Evolutionary conservation across 2,113 vertebrate genomes (phyloP), one percentile per base, ranked within the genome.

Genomic region (Myotis brandtii): DNA sequence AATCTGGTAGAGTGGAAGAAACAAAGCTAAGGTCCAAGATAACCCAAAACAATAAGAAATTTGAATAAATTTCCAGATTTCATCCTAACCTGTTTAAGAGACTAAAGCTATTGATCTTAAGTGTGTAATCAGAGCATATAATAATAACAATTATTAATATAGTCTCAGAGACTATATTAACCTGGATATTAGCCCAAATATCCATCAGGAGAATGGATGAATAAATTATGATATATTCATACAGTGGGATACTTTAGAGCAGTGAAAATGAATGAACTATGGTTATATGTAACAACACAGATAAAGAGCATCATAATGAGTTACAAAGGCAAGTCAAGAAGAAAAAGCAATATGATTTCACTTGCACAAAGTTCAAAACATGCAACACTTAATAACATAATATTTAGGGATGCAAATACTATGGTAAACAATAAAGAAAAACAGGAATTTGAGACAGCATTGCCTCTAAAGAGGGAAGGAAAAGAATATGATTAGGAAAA

Each of bases 261-360:
- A 77, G 23, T 83, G 27, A 94, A 91, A 95, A 93, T 52, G 32
- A 80, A 87, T 94, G 8, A 90, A 75, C 25, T 66, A 77, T 64
- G 14, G 10, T 20, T 89, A 69, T 7, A 89, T 7, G 37, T 25
- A 96, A 17, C 87, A 96, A 88, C 21, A 76, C 3, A 56, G 56
- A 25, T 50, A 64, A 95, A 40, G 12, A 82, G 76, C 32, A 94
- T 43, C 76, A 76, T 64, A 6, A 89, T 84, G 50, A 84, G 12
- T 69, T 94, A 80, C 17, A 93, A 85, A 94, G 92, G 23, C 37
- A 86, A 86, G 25, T 54, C 50, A 86, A 84, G 48, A 91, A 93
- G 25, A 75, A 83, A 64, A 91, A 75, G 5, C 40, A 70, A 13
- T 85, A 73, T 70, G 27, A 84, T 88, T 90, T 80, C 40, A 90